phyloP scores from a whole-genome alignment of 1,140 invertebrate genomes.

The Charaxes varanes region DNA sequence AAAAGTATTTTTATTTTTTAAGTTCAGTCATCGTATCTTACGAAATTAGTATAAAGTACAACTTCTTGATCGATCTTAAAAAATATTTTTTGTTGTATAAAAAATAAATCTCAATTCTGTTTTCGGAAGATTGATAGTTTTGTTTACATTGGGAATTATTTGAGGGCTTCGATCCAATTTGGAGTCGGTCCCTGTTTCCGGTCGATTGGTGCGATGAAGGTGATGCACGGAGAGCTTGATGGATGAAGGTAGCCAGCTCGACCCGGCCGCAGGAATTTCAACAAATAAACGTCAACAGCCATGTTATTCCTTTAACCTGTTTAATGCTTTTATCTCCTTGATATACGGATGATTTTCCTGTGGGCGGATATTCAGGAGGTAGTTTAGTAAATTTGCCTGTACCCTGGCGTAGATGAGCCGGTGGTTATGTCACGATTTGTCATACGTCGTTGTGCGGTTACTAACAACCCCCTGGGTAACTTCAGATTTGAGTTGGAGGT shows the following conservation, averaged over 20 bases:
- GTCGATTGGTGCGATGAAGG: slow-evolving; percentile 59
- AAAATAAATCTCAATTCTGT: too few species aligned
- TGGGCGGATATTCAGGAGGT: slow-evolving; percentile 1
- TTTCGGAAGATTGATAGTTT: slow-evolving; percentile 34
- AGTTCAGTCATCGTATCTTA: too few species aligned
- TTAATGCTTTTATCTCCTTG: slow-evolving; percentile 4
- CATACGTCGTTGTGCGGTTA: slow-evolving; percentile 59
- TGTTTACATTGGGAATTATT: slow-evolving; percentile 34
- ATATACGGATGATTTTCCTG: slow-evolving; percentile 24
- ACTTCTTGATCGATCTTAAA: too few species aligned
- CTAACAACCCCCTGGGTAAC: slow-evolving; percentile 21
- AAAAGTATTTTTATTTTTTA: too few species aligned
- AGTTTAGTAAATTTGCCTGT: slow-evolving; percentile 15
- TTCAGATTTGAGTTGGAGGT: slow-evolving; percentile 42
- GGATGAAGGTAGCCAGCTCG: slow-evolving; percentile 61
- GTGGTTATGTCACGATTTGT: slow-evolving; percentile 71
- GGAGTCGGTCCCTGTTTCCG: slow-evolving; percentile 43
- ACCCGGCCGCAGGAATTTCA: slow-evolving; percentile 42
- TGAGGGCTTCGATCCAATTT: slow-evolving; percentile 32
- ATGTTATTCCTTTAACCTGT: not conserved
- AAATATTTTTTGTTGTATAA: not conserved
- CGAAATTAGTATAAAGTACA: too few species aligned
- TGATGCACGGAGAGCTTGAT: slow-evolving; percentile 67
- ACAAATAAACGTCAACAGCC: slow-evolving; percentile 12
- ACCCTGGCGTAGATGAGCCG: slow-evolving; percentile 51